These are phyloP conservation scores for Sciurus vulgaris DNA, from an alignment of 2,797 vertebrate species.

Conservation along the genomic window DNA sequence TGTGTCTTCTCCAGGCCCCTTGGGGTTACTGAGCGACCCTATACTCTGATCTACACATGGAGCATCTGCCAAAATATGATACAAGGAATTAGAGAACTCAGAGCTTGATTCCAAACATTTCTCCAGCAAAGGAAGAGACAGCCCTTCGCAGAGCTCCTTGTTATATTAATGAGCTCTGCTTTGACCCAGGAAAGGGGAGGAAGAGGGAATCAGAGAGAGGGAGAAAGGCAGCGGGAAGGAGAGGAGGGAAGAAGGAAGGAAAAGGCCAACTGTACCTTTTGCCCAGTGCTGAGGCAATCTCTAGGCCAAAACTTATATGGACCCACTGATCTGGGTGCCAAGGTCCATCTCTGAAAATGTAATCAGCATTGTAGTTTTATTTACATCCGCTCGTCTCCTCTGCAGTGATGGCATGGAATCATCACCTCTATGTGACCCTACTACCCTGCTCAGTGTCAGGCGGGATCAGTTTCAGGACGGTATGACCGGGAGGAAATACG, in stretches of 20 bases:
- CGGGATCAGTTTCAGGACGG: slow-evolving; percentile 48
- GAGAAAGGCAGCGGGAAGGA: no score
- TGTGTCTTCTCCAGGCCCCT: background rate
- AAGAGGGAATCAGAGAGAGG: no score
- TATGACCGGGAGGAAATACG: background rate
- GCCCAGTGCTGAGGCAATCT: background rate
- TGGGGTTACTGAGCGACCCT: background rate
- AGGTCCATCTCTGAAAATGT: background rate
- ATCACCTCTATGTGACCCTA: slow-evolving; percentile 9
- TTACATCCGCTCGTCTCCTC: background rate
- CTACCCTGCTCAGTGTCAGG: slow-evolving; percentile 50
- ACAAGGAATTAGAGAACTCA: background rate
- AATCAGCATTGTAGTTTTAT: background rate
- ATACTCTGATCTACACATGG: background rate
- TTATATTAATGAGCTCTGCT: slow-evolving; percentile 24
- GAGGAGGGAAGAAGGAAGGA: background rate
- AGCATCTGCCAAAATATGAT: background rate
- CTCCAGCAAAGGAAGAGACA: background rate
- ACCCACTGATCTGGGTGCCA: background rate
- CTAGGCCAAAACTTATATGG: background rate
- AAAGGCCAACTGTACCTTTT: background rate
- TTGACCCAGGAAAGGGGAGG: background rate
- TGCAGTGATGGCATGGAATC: background rate
- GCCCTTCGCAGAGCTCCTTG: background rate
- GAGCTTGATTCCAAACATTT: background rate